phyloP scores from a whole-genome alignment of 92 coral and sea anemone species.

The Palythoa heliodiscus region DNA sequence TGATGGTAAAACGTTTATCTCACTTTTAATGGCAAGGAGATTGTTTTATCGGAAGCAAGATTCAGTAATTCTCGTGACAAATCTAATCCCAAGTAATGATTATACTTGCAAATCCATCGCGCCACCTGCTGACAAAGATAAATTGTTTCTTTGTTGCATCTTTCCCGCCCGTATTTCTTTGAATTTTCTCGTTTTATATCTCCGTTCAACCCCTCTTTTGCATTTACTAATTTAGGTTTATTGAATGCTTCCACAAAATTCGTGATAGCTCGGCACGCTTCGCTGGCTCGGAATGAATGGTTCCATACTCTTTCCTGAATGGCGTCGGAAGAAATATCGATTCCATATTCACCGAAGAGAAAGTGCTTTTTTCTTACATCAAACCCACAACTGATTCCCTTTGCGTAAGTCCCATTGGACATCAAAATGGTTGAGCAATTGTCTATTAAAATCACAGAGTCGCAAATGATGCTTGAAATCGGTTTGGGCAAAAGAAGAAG shows the following conservation, averaged over 20 bases:
- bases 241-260: not conserved
- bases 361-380: slow-evolving; percentile 30
- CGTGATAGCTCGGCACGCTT: slow-evolving; percentile 20
- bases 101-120: slow-evolving; percentile 39
- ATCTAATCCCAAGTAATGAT: slow-evolving; percentile 17
- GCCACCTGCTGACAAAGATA: slow-evolving; percentile 42
- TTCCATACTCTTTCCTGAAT: slow-evolving; percentile 17
- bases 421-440: slow-evolving; percentile 15
- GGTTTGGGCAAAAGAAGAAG: slow-evolving; percentile 32
- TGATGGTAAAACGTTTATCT: not conserved
- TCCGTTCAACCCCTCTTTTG: not conserved
- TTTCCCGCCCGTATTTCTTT: not conserved
- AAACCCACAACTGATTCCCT: slow-evolving; percentile 35
- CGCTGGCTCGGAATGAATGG: slow-evolving; percentile 14
- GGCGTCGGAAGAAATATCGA: not conserved
- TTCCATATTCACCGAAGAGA: slow-evolving; percentile 25
- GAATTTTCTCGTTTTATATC: not conserved
- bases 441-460: slow-evolving; percentile 30
- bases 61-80: slow-evolving; percentile 11
- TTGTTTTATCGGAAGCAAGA: not conserved
- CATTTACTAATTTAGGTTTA: not conserved
- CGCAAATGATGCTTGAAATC: slow-evolving; percentile 21
- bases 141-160: slow-evolving; percentile 1
- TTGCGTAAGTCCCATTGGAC: slow-evolving; percentile 20
- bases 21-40: slow-evolving; percentile 26